These are phyloP conservation scores for Chromobotia macracanthus DNA, from an alignment of 2,797 vertebrate species.

Conservation along the genomic window DNA sequence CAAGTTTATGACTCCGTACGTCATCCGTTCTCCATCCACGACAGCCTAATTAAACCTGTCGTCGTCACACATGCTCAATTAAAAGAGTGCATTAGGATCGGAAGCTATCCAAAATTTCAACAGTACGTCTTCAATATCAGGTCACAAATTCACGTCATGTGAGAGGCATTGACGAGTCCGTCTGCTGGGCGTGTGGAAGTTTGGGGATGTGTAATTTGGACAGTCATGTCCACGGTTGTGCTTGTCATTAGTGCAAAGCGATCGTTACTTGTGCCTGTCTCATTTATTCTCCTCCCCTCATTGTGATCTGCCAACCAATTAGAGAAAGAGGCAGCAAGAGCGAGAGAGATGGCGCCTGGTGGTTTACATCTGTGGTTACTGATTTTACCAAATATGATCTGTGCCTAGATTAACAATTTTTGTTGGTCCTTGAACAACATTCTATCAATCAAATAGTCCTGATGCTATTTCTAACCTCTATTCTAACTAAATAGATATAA, in stretches of 20 bases:
- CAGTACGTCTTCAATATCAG: conserved; percentile 18
- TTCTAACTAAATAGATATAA: too few species aligned
- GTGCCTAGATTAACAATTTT: background rate
- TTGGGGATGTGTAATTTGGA: conserved; percentile 39
- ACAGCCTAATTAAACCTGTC: conserved; percentile 43
- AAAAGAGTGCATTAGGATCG: conserved; percentile 10
- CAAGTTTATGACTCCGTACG: conserved; percentile 1
- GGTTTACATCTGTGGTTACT: conserved; percentile 20
- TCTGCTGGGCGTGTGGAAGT: conserved; percentile 28
- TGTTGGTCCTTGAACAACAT: background rate
- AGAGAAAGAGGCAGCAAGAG: conserved; percentile 30
- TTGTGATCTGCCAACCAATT: conserved; percentile 43
- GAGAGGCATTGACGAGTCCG: conserved; percentile 20
- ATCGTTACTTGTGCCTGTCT: conserved; percentile 32
- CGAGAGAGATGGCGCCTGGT: background rate
- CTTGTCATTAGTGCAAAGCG: conserved; percentile 47
- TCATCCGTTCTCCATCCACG: conserved; percentile 24
- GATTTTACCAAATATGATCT: background rate
- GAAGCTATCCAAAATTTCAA: conserved; percentile 12
- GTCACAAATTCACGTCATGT: conserved; percentile 36
- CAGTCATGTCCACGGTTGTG: conserved; percentile 33
- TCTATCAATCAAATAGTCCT: background rate
- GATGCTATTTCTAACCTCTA: too few species aligned
- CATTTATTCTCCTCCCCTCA: conserved; percentile 13
- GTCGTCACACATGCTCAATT: conserved; percentile 4